Percentiles rank a stretch among this genome's conserved stretches.
These are phyloP conservation scores for Hecatera dysodea DNA, from an alignment of 2,888 invertebrate species.

Conservation along the genomic window DNA sequence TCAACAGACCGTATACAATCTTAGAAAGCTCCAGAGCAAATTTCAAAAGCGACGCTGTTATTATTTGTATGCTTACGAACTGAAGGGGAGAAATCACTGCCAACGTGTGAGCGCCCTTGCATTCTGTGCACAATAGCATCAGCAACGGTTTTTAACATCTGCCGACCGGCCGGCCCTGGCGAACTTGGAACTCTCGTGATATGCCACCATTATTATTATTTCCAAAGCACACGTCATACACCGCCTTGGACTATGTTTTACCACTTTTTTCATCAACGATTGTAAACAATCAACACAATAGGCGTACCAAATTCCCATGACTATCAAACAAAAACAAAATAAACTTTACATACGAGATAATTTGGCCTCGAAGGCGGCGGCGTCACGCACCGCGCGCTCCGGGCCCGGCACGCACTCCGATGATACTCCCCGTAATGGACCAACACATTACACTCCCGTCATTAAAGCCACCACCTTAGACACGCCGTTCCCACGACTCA, in stretches of 20 bases:
- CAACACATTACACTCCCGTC: constrained; percentile 84
- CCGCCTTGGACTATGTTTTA: constrained; percentile 62
- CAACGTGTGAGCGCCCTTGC: constrained; percentile 79
- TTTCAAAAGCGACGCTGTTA: constrained; percentile 44
- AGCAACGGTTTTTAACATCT: constrained; percentile 90
- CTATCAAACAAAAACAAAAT: constrained; percentile 77
- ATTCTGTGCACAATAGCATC: constrained; percentile 82
- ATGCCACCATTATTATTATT: constrained; percentile 76
- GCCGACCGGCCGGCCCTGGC: constrained; percentile 71
- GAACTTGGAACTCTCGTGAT: constrained; percentile 66
- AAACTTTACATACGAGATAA: constrained; percentile 75
- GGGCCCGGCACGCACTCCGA: constrained; percentile 75
- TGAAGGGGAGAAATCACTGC: constrained; percentile 86
- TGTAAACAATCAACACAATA: constrained; percentile 73
- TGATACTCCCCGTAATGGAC: constrained; percentile 82
- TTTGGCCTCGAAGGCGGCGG: constrained; percentile 75
- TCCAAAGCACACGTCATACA: constrained; percentile 61
- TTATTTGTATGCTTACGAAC: constrained; percentile 56
- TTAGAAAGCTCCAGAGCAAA: constrained; percentile 43
- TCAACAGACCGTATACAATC: constrained; percentile 30
- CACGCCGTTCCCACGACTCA: constrained; percentile 83
- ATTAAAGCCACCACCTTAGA: constrained; percentile 79
- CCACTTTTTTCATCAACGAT: constrained; percentile 69
- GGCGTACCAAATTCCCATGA: constrained; percentile 79
- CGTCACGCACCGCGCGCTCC: constrained; percentile 79